Conservation (phyloP, 2,797 vertebrate genomes). For the Ispidina lecontei region DNA sequence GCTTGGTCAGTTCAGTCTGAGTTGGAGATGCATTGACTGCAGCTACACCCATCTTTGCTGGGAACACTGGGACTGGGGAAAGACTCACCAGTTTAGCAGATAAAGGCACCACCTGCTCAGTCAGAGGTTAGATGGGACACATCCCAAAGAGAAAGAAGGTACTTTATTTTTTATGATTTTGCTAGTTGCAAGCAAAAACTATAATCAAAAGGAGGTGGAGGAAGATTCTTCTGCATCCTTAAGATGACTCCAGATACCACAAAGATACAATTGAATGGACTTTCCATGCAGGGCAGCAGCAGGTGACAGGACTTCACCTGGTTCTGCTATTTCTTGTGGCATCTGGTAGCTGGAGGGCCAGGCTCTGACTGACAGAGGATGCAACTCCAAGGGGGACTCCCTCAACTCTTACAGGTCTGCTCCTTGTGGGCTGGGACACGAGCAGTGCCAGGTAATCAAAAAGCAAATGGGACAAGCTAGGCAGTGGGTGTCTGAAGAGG, state of each 20-base stretch:
- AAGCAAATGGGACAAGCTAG: background rate
- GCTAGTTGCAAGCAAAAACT: background rate
- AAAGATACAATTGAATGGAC: background rate
- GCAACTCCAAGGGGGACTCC: background rate
- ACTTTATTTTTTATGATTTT: background rate
- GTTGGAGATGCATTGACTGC: background rate
- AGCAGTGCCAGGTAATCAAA: background rate
- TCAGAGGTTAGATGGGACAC: background rate
- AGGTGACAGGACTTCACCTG: background rate
- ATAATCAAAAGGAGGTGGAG: background rate
- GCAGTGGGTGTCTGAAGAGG: background rate
- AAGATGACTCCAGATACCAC: background rate
- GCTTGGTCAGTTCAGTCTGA: background rate
- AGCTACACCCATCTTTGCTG: background rate
- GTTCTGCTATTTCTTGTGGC: background rate
- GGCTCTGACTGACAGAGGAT: background rate
- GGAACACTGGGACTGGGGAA: background rate
- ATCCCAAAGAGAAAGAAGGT: background rate
- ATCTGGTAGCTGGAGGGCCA: background rate
- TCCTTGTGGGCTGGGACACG: background rate
- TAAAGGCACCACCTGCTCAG: background rate
- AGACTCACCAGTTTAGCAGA: background rate
- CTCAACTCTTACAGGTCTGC: rapidly evolving
- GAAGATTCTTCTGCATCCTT: background rate
- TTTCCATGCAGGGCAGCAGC: background rate